These are phyloP conservation scores for Acanthaster planci DNA, from an alignment of 35 echinoderm and acorn worm genomes.

Conservation along the genomic window DNA sequence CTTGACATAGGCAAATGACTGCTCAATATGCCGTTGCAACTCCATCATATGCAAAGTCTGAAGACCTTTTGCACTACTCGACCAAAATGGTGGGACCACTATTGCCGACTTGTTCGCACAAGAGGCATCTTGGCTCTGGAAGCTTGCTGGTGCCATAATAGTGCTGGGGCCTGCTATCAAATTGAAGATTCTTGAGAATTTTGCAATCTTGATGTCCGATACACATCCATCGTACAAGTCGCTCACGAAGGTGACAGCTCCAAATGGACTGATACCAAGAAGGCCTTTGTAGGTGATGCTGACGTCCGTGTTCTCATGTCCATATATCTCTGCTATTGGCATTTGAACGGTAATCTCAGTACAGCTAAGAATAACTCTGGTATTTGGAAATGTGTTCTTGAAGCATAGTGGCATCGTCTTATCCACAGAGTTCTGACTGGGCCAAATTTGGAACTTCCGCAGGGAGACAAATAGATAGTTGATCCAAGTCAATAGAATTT, in stretches of 20 bases:
- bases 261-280: background rate
- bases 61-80: background rate
- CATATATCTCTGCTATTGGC: background rate
- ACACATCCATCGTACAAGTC: background rate
- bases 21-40: background rate
- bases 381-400: background rate
- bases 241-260: constrained; percentile 7
- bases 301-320: background rate
- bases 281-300: background rate
- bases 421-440: background rate
- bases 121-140: background rate
- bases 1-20: background rate
- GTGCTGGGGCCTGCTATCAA: background rate
- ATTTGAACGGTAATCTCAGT: background rate
- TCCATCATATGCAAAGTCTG: background rate
- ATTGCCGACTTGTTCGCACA: background rate
- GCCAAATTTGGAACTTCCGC: background rate
- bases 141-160: background rate
- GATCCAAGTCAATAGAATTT: background rate
- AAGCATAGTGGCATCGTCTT: background rate
- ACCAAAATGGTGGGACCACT: background rate
- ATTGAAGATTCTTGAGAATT: background rate
- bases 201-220: background rate
- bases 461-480: background rate
- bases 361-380: background rate